Base-by-base conservation (phyloP, 1,140 invertebrate genomes). In the Maniola jurtina region DNA sequence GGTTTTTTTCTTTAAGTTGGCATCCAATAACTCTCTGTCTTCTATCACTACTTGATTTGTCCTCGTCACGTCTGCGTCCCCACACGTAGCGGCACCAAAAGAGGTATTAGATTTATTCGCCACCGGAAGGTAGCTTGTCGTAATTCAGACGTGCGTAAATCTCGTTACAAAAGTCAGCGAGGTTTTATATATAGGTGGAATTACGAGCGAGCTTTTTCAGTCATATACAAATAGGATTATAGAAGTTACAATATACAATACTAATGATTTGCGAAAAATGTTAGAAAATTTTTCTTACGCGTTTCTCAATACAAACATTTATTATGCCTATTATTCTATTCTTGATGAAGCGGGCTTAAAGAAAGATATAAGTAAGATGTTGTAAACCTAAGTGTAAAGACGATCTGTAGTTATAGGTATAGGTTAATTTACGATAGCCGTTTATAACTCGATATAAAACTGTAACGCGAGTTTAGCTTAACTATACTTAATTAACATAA, bases 71-170 rank as follows among this genome's bases (percentile, higher is more conserved):
- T 66, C 56, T n/a, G 33, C 54, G 6, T 34, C 54, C 50, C 64
- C 56, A 48, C 55, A 55, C 64, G 54, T 25, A 36, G 42, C 52
- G 36, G 47, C 38, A 15, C 47, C 50, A 40, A 52, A 42, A 42
- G 64, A 54, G 15, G 42, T 47, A 61, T 57, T 66, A 60, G 48
- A 66, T 66, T 55, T 61, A 61, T 60, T 35, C 50, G 38, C 58
- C 59, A 54, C 58, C 38, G 48, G 48, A 61, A 60, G 64, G 50
- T 54, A 60, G 50, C 50, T 55, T 55, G 25, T 55, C 54, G 54
- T 55, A 55, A 55, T 55, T n/a, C 54, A n/a, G 34, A 55, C 54
- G 54, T 55, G 54, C 54, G 54, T 35, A 34, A 55, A 34, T 45
- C 15, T 55, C 54, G 25, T 55, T 52, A 52, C 48, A 52, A 52